Conservation (phyloP, 2,888 invertebrate genomes). For the Campoletis raptor region DNA sequence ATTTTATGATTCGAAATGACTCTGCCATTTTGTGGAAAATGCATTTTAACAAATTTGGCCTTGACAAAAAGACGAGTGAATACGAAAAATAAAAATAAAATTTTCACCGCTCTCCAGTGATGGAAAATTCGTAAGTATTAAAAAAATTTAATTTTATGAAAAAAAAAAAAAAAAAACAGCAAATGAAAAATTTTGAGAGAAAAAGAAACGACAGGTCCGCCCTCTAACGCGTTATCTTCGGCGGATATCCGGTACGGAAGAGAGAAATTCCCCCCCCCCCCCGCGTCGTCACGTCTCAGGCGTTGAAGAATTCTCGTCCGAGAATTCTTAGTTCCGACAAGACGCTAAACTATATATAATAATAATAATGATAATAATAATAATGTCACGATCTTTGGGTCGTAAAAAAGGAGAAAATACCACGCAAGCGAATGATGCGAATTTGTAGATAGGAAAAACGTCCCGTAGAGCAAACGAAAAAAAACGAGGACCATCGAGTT, state of each 20-base stretch:
- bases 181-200: too few species aligned
- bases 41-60: too few species aligned
- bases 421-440: conserved; percentile 18
- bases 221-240: conserved; percentile 38
- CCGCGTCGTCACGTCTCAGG: neutral
- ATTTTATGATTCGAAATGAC: too few species aligned
- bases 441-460: conserved; percentile 40
- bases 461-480: neutral
- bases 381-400: neutral
- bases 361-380: too few species aligned
- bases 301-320: neutral
- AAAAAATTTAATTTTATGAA: neutral
- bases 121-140: too few species aligned
- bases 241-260: conserved; percentile 51
- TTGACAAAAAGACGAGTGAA: too few species aligned
- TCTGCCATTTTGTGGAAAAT: too few species aligned
- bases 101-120: too few species aligned
- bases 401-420: conserved; percentile 13
- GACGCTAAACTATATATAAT: neutral
- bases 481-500: conserved; percentile 33
- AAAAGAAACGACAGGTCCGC: conserved; percentile 5
- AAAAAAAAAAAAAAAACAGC: neutral
- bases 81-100: too few species aligned
- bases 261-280: conserved; percentile 1
- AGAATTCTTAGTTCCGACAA: neutral